A percentile compares a stretch with the other conserved stretches of the same genome.
phyloP scores from a whole-genome alignment of 2,797 vertebrate species.

The Margarornis squamiger region DNA sequence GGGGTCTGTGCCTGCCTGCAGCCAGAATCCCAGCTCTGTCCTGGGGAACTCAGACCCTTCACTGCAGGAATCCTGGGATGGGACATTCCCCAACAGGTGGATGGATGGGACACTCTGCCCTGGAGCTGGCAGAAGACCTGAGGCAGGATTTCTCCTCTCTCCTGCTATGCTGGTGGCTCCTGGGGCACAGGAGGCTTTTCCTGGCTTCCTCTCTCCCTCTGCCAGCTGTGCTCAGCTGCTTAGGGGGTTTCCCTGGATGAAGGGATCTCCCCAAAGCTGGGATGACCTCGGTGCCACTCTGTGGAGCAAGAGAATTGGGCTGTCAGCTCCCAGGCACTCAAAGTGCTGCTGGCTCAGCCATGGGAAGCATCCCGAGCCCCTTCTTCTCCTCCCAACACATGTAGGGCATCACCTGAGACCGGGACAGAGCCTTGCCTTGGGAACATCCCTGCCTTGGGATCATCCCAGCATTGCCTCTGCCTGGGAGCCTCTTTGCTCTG shows the following conservation, averaged over 20 bases:
- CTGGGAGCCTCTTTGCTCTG: neutral
- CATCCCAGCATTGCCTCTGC: neutral
- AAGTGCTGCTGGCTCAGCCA: neutral
- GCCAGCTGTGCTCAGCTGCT: neutral
- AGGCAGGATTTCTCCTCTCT: neutral
- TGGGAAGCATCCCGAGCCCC: neutral
- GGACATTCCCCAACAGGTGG: neutral
- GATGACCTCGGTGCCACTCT: neutral
- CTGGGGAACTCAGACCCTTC: accelerated
- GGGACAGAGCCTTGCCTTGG: neutral
- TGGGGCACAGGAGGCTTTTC: neutral
- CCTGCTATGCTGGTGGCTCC: neutral
- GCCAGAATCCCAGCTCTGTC: neutral
- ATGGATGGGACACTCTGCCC: neutral
- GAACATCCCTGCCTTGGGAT: neutral
- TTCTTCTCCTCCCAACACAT: neutral
- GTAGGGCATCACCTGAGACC: neutral
- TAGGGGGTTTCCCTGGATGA: neutral
- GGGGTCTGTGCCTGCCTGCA: neutral
- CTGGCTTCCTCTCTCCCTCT: neutral
- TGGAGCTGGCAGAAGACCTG: neutral
- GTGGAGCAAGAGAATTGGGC: neutral
- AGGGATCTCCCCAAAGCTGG: neutral
- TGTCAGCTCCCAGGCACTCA: neutral
- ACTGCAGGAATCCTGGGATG: accelerated